Evolutionary conservation across 2,888 invertebrate genomes (phyloP).

Genomic region (Tenthredo distinguenda): DNA sequence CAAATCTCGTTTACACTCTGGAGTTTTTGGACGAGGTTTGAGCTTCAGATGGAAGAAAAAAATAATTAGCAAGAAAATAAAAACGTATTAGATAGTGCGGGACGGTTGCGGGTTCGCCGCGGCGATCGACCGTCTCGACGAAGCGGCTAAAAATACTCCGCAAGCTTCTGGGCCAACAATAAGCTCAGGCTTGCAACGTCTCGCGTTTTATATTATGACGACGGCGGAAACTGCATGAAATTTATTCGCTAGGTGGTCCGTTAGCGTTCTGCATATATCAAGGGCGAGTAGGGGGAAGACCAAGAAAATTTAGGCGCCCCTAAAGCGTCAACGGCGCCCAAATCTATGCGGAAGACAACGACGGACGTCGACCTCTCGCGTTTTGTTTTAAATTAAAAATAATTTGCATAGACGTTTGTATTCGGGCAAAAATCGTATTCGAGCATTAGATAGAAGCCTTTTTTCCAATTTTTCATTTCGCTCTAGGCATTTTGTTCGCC

Average conservation of each 20-base stretch:
- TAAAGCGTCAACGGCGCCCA: background rate
- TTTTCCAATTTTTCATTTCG: background rate
- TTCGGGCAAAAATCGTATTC: background rate
- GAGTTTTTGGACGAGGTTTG: background rate
- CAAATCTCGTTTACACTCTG: background rate
- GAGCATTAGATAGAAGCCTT: background rate
- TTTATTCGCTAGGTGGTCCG: background rate
- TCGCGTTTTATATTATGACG: background rate
- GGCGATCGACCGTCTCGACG: slow-evolving; percentile 60
- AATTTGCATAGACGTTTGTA: background rate
- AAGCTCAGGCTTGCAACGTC: slow-evolving; percentile 13
- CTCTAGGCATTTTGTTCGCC: background rate
- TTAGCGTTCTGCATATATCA: background rate
- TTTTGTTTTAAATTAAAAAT: background rate
- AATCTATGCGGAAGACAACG: background rate
- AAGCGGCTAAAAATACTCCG: slow-evolving; percentile 67
- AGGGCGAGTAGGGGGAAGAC: background rate
- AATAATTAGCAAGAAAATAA: background rate
- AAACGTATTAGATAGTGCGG: slow-evolving; percentile 8
- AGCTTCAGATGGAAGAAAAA: background rate
- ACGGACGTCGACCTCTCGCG: background rate
- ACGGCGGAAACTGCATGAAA: slow-evolving; percentile 2
- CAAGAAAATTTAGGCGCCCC: background rate
- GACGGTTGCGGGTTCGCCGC: slow-evolving; percentile 8
- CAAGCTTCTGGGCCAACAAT: slow-evolving; percentile 52